Evolutionary conservation across 2,888 invertebrate species (phyloP).

Genomic region (Aproaerema taeniolella): DNA sequence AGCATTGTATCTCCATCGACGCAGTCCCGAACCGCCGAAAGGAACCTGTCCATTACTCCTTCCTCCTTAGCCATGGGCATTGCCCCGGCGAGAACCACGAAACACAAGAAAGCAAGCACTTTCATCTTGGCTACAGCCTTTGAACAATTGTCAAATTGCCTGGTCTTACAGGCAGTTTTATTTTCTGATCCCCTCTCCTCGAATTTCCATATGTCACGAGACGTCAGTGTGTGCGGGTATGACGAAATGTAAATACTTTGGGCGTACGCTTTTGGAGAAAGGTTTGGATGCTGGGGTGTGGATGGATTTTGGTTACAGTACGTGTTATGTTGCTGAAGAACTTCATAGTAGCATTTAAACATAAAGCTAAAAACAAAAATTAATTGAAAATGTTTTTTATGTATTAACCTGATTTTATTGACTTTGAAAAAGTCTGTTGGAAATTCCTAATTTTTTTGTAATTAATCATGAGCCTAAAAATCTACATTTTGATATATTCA

Average conservation of each 20-base stretch:
- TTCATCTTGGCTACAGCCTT: slow-evolving; percentile 57
- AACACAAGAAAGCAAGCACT: slow-evolving; percentile 50
- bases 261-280: slow-evolving; percentile 5
- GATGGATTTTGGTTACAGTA: slow-evolving; percentile 5
- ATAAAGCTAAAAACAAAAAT: no score
- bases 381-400: no score
- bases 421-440: no score
- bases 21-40: slow-evolving; percentile 80
- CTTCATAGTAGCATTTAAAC: no score
- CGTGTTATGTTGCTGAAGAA: background rate
- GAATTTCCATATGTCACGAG: slow-evolving; percentile 60
- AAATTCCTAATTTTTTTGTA: no score
- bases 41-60: slow-evolving; percentile 52
- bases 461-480: no score
- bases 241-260: slow-evolving; percentile 37
- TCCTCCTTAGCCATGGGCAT: slow-evolving; percentile 61
- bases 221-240: slow-evolving; percentile 32
- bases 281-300: slow-evolving; percentile 1
- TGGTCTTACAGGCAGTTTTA: slow-evolving; percentile 60
- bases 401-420: no score
- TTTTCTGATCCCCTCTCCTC: slow-evolving; percentile 58
- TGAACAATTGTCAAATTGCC: slow-evolving; percentile 62
- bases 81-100: slow-evolving; percentile 48
- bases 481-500: no score
- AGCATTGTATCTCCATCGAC: slow-evolving; percentile 82